Evolutionary conservation across 2,797 vertebrate species (phyloP), one percentile per base, ranked within the genome.

Genomic region (Chaenodraco wilsoni): DNA sequence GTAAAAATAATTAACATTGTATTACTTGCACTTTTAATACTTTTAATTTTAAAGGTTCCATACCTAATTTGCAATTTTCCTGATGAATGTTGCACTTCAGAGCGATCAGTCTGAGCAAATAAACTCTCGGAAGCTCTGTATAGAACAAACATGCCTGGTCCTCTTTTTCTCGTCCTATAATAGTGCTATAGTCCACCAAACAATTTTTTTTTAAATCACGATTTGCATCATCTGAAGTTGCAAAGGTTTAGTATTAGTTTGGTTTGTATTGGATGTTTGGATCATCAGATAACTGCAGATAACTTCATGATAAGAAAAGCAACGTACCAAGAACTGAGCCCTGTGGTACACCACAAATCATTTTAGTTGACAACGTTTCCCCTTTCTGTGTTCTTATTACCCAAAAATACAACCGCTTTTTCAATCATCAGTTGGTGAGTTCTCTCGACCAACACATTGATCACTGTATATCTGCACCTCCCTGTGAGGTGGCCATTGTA

Each of bases 401-500:
- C 12, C 3, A 16, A 54, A 15, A 55, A n/a, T 23, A 44, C 56
- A 56, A 17, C 37, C 19, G n/a, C 27, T 46, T 15, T 66, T 49
- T 37, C 5, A 44, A 12, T 15, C 17, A 40, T 49, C 50, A 41
- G 23, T 13, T 4, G n/a, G n/a, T 21, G 57, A 75, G 45, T 51
- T 27, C 19, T 74, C 23, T 66, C 10, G 0, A 15, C 46, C n/a
- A 33, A 40, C 9, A 41, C 5, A 44, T 41, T 45, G 41, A 72
- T 79, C 58, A 64, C 31, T 40, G 27, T 59, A 52, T 71, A 49
- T 72, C 43, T 60, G 19, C 11, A 40, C 27, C 37, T 69, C 52
- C 64, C 41, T 76, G 67, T 16, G 45, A 79, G 77, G 83, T 77
- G 79, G 73, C 80, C 76, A 71, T 79, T 73, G 65, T 65, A 63